These are phyloP conservation scores for Drosophila borborema DNA, from an alignment of 2,888 invertebrate species.

Conservation along the genomic window DNA sequence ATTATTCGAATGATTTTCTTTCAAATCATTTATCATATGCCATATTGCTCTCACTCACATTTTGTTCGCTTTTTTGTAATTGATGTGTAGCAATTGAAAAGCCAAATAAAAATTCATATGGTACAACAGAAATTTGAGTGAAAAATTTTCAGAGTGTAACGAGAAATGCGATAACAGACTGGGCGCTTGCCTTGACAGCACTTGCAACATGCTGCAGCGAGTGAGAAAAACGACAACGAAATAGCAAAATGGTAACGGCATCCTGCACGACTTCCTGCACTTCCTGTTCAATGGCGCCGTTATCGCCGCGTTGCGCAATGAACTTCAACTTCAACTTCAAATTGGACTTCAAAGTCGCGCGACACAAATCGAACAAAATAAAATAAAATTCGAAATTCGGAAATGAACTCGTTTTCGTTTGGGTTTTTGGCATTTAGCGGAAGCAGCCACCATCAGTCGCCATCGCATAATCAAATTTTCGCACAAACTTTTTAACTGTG, in stretches of 20 bases:
- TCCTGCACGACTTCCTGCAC: conserved; percentile 40
- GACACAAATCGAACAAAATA: conserved; percentile 51
- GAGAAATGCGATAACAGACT: conserved; percentile 65
- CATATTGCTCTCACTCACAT: conserved; percentile 17
- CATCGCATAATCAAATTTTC: conserved; percentile 52
- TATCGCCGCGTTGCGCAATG: conserved; percentile 68
- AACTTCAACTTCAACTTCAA: conserved; percentile 75
- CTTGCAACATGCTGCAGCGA: conserved; percentile 48
- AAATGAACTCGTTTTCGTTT: conserved; percentile 61
- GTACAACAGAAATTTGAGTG: not conserved
- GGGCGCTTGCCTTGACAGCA: conserved; percentile 50
- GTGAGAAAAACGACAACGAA: conserved; percentile 18
- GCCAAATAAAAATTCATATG: conserved; percentile 37
- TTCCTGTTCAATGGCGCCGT: conserved; percentile 27
- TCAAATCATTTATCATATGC: not conserved
- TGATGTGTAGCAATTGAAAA: conserved; percentile 63
- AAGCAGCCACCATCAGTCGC: conserved; percentile 39
- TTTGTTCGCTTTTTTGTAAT: conserved; percentile 29
- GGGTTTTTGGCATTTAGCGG: conserved; percentile 46
- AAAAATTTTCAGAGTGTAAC: conserved; percentile 75
- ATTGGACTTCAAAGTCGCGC: conserved; percentile 21
- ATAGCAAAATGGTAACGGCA: conserved; percentile 30
- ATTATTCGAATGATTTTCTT: conserved; percentile 2
- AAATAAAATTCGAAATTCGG: conserved; percentile 47
- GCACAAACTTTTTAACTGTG: conserved; percentile 33